Evolutionary conservation across 2,888 invertebrate genomes (phyloP), one percentile per base, ranked within the genome.

Genomic region (Epinotia bilunana): DNA sequence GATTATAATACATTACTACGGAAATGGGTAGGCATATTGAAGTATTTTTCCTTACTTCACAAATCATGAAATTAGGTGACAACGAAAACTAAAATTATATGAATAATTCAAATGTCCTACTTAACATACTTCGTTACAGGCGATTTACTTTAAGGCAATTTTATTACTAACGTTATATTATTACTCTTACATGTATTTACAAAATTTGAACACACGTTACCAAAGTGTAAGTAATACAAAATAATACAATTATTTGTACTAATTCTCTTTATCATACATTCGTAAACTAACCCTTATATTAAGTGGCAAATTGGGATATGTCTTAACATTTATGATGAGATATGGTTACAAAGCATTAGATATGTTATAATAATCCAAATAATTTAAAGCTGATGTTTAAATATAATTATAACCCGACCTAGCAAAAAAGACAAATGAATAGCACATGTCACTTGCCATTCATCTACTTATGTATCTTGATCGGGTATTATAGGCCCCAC

Each of bases 261-360:
- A 80, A 83, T 79, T 84, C 73, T 77, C 81, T 80, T 81, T 80
- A 82, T 81, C 80, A 83, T 81, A 81, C 72, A 78, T 65, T 78
- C 77, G 76, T 79, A 82, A 83, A 73, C 77, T 80, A 73, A 81
- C 65, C 72, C 79, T 81, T 82, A 82, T 39, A 55, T 84, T 90
- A 90, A 83, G 88, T 91, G 91, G 91, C 91, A 90, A 89, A 89
- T 84, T 89, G 90, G 87, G 92, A 92, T 92, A 92, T 90, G 90
- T 91, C 83, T 83, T 86, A 88, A 87, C 83, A 82, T 86, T 83
- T 76, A 83, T 80, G 81, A 84, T 80, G 82, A 80, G 83, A 83
- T 83, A 83, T 83, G 83, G 80, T 77, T 79, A 81, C 49, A 64
- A 76, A 71, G 75, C 68, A 46, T 82, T 69, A 78, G 85, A 88